Base-by-base conservation (phyloP, 2,797 vertebrate genomes). In the Falco naumanni region DNA sequence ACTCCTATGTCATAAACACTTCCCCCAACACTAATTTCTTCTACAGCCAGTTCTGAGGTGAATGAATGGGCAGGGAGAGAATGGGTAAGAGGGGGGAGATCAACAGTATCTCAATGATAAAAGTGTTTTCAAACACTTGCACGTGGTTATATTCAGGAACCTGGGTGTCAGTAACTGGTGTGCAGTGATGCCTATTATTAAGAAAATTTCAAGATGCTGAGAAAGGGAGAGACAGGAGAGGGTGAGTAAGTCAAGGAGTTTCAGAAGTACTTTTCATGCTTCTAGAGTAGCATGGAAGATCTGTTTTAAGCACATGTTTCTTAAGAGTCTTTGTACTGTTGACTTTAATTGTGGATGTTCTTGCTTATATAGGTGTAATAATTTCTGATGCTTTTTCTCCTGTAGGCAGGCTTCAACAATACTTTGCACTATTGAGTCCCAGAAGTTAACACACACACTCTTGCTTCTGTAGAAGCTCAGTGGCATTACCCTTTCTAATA, bases 131-230 rank as follows among this genome's bases (percentile, higher is more conserved):
- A 47, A 79, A 66, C 5, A 6, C 16, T 26, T 26, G 2, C 34
- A 10, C 2, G 0, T 54, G 33, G 41, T 48, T 54, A 0, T 45
- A 1, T 34, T 33, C 10, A 51, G 84, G 11, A 48, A 43, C 19
- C 34, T 90, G 48, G 1, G 20, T 31, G 37, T 72, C 37, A 37
- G 13, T 76, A 64, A 16, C 21, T 21, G 14, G 9, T 65, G 28
- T 70, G 60, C 39, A 24, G 34, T 29, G 34, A n/a, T 66, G 25
- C n/a, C 13, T 84, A 7, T 60, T 28, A 31, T 63, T n/a, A 45
- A 31, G 51, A 43, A 39, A 59, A 41, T 11, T 1, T 34, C 26
- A n/a, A 72, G 90, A 74, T 43, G 20, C 39, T 74, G 51, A 59
- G 33, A 59, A 34, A 53, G 14, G 47, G 3, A 57, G 75, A 72